These are phyloP conservation scores for Betta splendens DNA, from an alignment of 2,797 vertebrate species.

Conservation along the genomic window DNA sequence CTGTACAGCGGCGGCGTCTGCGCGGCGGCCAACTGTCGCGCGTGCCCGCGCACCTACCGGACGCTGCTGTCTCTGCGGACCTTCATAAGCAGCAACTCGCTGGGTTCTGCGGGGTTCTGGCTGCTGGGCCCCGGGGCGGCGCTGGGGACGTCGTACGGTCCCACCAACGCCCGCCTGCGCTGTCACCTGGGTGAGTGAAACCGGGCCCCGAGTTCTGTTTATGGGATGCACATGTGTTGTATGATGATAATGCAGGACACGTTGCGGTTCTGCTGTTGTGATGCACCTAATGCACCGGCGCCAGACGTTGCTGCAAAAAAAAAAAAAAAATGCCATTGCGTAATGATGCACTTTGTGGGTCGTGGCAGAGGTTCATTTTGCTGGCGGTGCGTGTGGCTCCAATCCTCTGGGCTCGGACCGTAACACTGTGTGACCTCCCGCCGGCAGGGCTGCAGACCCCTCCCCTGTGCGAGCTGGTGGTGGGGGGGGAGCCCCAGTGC, in stretches of 20 bases:
- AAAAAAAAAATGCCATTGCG: slow-evolving; percentile 7
- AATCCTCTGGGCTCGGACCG: slow-evolving; percentile 50
- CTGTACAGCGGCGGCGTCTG: slow-evolving; percentile 86
- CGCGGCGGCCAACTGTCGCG: slow-evolving; percentile 86
- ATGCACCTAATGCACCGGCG: background rate
- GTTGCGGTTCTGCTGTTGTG: background rate
- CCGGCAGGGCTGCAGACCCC: slow-evolving; percentile 87
- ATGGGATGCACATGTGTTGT: background rate
- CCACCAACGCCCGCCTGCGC: slow-evolving; percentile 87
- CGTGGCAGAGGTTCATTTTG: slow-evolving; percentile 33
- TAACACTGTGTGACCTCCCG: slow-evolving; percentile 19
- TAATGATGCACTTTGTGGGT: slow-evolving; percentile 33
- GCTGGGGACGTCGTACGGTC: slow-evolving; percentile 86
- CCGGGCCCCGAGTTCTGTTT: no score
- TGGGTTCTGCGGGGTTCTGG: slow-evolving; percentile 89
- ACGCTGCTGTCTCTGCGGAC: slow-evolving; percentile 86
- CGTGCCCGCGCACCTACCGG: slow-evolving; percentile 84
- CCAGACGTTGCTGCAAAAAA: background rate
- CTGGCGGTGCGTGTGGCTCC: slow-evolving; percentile 50
- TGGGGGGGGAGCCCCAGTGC: slow-evolving; percentile 90
- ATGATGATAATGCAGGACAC: no score
- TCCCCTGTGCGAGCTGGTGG: slow-evolving; percentile 86
- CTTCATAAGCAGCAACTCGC: slow-evolving; percentile 88
- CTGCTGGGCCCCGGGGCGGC: slow-evolving; percentile 85
- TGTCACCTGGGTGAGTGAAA: slow-evolving; percentile 87